Conservation (phyloP, 1,140 invertebrate species). For the Leptopilina clavipes region DNA sequence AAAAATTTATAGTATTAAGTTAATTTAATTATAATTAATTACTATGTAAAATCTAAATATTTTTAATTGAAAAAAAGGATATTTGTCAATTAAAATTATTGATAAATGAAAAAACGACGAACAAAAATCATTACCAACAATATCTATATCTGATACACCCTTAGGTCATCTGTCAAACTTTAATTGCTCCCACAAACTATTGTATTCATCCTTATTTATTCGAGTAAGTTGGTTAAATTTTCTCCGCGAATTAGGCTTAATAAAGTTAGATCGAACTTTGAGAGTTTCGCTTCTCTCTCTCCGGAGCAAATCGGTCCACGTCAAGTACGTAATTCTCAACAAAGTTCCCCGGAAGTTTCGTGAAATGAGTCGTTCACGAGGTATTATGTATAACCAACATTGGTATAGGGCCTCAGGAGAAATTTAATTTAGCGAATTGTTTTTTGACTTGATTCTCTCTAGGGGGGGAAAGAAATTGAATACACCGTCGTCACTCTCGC, state of each 20-base stretch:
- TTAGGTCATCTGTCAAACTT: background rate
- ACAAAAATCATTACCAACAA: background rate
- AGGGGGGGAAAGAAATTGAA: background rate
- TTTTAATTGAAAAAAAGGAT: no score
- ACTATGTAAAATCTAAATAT: no score
- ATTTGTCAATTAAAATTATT: no score
- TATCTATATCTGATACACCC: background rate
- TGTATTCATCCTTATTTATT: conserved; percentile 23
- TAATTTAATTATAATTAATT: no score
- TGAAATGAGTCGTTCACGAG: conserved; percentile 32
- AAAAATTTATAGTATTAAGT: no score
- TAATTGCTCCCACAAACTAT: background rate
- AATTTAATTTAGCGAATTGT: conserved; percentile 27
- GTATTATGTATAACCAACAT: conserved; percentile 18
- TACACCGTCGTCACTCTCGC: no score
- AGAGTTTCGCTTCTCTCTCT: conserved; percentile 1
- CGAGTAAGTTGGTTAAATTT: conserved; percentile 3
- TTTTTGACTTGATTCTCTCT: background rate
- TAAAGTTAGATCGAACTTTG: conserved; percentile 32
- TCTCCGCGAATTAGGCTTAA: conserved; percentile 19
- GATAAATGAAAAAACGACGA: no score
- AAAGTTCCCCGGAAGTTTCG: conserved; percentile 28
- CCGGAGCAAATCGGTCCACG: conserved; percentile 21
- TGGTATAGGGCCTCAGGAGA: background rate
- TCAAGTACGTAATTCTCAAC: conserved; percentile 30